Base-by-base conservation (phyloP, 2,113 vertebrate species). In the Phodopus roborovskii region DNA sequence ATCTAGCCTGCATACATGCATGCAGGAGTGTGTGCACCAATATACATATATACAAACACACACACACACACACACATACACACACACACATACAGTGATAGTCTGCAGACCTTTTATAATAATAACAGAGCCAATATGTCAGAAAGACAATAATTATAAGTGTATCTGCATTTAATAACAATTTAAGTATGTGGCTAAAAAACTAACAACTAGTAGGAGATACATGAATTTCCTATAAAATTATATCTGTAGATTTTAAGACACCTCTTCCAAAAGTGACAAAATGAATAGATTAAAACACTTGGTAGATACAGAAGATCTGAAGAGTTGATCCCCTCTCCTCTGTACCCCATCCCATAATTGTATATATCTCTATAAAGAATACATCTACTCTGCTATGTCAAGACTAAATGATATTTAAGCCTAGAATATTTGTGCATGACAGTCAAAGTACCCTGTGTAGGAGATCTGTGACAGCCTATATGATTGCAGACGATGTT, bases 241-340 rank as follows among this genome's bases (percentile, higher is more conserved):
- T 78, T 68, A 48, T 24, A 42, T 24, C 9, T 45, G 50, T 83
- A 93, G 48, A 91, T 42, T 93, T 96, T 81, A 91, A 50, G n/a
- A 71, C 9, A 50, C 4, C 26, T 39, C 56, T 78, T 90, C 91
- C 58, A 84, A 87, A 84, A 88, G 39, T 68, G 45, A 39, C n/a
- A 48, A 42, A 70, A 68, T 79, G 78, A 84, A 4, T 68, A 91
- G 45, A 78, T 50, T 60, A 87, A 50, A 62, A 88, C 71, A 82
- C 70, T 94, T 28, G 79, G 36, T 78, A 15, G 30, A 83, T 17
- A 45, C 6, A 74, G 70, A 94, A 82, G 24, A 71, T 26, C 16
- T 20, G 77, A 84, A 90, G 64, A 83, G 58, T 30, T 30, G 33
- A 17, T 48, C 50, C n/a, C 50, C 24, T 20, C 36, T 2, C 53